Evolutionary conservation across 2,888 invertebrate species (phyloP), one percentile per base, ranked within the genome.

Genomic region (Deroplatys truncata): DNA sequence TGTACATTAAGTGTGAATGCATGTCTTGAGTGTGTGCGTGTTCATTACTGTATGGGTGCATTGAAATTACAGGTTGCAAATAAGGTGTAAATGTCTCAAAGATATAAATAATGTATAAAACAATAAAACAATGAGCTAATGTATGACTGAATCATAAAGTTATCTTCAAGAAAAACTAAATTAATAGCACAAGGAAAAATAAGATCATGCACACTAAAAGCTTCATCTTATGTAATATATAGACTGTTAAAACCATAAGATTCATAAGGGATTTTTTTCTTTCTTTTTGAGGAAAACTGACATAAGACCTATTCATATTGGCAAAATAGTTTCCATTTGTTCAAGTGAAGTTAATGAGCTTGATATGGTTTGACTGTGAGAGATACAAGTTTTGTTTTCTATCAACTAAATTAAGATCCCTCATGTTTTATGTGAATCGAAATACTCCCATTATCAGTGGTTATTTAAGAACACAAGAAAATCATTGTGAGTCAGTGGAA

Each of bases 401-500:
- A 82, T 82, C 3, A 35, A 82, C 31, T 87, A 56, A 82, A 82
- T 29, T 87, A 83, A 28, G 10, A 87, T 16, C 25, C n/a, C 83
- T 82, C 35, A 35, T 87, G 83, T 87, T 87, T 87, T 87, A 43
- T 87, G 83, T 83, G 35, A 83, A 35, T 28, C 87, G n/a, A 87
- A 87, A 72, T 87, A 82, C 83, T 87, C 31, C 29, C 43, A 35
- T 72, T 29, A 31, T 87, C 82, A 43, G 87, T 83, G 35, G 15
- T 87, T 87, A 83, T n/a, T 72, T 72, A 72, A 72, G 56, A 72
- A 72, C 20, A 28, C 82, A 87, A 82, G 29, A 72, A 25, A 87
- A 87, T 87, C 87, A 83, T 87, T 87, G 87, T 87, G 82, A 87
- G 83, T 87, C 87, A 83, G 29, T 87, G 87, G 87, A 87, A 82